phyloP scores from a whole-genome alignment of 1,140 invertebrate species.

The Papilio polytes region DNA sequence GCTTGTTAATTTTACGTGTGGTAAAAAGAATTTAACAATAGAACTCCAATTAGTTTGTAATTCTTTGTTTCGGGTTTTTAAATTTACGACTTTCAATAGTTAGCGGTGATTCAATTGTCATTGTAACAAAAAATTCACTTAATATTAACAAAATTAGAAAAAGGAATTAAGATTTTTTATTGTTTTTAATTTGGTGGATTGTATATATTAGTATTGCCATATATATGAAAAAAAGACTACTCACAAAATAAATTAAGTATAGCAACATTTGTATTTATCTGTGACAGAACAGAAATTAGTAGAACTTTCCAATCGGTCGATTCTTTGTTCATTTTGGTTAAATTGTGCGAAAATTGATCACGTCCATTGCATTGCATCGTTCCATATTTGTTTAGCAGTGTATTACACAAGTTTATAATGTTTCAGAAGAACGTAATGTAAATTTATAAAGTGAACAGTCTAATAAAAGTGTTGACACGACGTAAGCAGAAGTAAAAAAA shows the following conservation, averaged over 20 bases:
- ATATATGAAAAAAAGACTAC: background rate
- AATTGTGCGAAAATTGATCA: slow-evolving; percentile 55
- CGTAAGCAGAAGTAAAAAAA: background rate
- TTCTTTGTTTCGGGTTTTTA: too few relatives aligned
- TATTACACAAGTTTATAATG: slow-evolving; percentile 5
- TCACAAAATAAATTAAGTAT: background rate
- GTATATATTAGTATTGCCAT: background rate
- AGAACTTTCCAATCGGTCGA: slow-evolving; percentile 25
- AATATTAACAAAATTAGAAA: too few relatives aligned
- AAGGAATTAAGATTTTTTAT: too few relatives aligned
- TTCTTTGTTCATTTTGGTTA: slow-evolving; percentile 47
- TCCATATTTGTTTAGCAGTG: slow-evolving; percentile 38
- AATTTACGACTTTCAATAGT: too few relatives aligned
- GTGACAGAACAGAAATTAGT: slow-evolving; percentile 25
- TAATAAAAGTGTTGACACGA: background rate
- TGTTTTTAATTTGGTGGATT: background rate
- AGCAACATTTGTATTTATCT: slow-evolving; percentile 2
- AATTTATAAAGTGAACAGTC: slow-evolving; percentile 15
- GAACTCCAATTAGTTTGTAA: too few relatives aligned
- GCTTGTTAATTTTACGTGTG: too few relatives aligned
- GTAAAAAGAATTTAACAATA: too few relatives aligned
- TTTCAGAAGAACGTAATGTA: slow-evolving; percentile 35
- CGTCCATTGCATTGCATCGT: slow-evolving; percentile 35
- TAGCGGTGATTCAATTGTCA: too few relatives aligned
- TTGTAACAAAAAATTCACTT: too few relatives aligned